Base-by-base conservation (phyloP, 23 tunicate species). In the Botrylloides violaceus region DNA sequence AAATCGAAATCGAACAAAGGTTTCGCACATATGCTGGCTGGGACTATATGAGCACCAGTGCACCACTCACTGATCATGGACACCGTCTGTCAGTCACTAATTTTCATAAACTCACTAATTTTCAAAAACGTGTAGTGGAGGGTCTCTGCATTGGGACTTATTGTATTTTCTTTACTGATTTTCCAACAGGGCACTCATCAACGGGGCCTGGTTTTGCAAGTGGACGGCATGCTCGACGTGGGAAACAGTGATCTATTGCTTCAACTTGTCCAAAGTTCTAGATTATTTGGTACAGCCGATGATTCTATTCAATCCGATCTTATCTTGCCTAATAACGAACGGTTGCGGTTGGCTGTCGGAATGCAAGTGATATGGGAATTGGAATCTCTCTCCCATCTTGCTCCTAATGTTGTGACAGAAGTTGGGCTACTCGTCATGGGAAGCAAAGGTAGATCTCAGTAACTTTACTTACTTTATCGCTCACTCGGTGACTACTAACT, bases 321-420 rank as follows among this genome's bases (percentile, higher is more conserved):
- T 6, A 62, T 75, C 25, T 65, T 90, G 2, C 85, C 97, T 1
- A 90, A 90, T 78, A 90, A 90, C 64, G 90, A 90, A 65, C 38
- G 90, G 35, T 29, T 90, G 49, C 49, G 81, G 43, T 49, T 90
- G 23, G 84, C 97, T 49, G 65, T 64, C 9, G 86, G 70, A 55
- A 57, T 90, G 36, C 48, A 84, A 29, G 85, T 90, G 28, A 71
- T 83, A 47, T 90, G 97, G 97, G 97, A 90, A 70, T 20, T 79
- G 79, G 90, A 78, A 23, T 55, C 76, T 28, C 47, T 90, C 9
- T 58, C 90, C 1, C 74, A 72, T 36, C 71, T 90, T 34, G 43
- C 90, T 66, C 97, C 97, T 0, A 61, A 66, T 27, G 61, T 70
- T 31, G 70, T 79, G n/a, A 63, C 97, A 4, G 72, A 79, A 75